Evolutionary conservation across 1,140 invertebrate species (phyloP).

Genomic region (Heliothis subflexa): DNA sequence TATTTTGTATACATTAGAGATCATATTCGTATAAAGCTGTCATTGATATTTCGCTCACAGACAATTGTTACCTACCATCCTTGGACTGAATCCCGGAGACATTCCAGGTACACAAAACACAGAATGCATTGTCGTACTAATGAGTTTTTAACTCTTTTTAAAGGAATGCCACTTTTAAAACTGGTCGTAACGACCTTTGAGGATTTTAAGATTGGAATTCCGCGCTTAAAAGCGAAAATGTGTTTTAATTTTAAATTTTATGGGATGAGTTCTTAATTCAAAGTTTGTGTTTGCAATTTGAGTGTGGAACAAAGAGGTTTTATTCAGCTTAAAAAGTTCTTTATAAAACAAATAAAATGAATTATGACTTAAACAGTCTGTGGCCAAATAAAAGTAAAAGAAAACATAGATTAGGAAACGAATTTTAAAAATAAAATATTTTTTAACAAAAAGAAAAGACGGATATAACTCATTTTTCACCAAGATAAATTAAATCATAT

Average conservation of each 20-base stretch:
- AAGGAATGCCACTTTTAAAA: slow-evolving; percentile 42
- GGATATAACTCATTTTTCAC: too few species aligned
- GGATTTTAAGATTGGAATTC: slow-evolving; percentile 26
- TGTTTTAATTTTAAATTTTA: slow-evolving; percentile 21
- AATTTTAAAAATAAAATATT: too few species aligned
- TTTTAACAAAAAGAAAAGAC: too few species aligned
- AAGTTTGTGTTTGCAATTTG: slow-evolving; percentile 5
- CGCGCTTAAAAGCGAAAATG: slow-evolving; percentile 27
- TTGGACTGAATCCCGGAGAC: slow-evolving; percentile 40
- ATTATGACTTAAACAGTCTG: too few species aligned
- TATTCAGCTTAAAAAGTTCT: not conserved
- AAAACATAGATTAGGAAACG: too few species aligned
- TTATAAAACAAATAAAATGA: too few species aligned
- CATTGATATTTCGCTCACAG: slow-evolving; percentile 2
- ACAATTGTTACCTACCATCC: slow-evolving; percentile 22
- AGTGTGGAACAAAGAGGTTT: not conserved
- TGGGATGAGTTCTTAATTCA: slow-evolving; percentile 20
- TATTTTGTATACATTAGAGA: not conserved
- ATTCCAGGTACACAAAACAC: slow-evolving; percentile 40
- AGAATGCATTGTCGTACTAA: slow-evolving; percentile 44
- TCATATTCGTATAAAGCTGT: not conserved
- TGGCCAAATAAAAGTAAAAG: too few species aligned
- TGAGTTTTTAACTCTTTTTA: slow-evolving; percentile 39
- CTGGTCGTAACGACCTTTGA: slow-evolving; percentile 43
- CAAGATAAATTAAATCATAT: too few species aligned